Evolutionary conservation across 2,888 invertebrate species (phyloP).

Genomic region (Trimorus sp.): DNA sequence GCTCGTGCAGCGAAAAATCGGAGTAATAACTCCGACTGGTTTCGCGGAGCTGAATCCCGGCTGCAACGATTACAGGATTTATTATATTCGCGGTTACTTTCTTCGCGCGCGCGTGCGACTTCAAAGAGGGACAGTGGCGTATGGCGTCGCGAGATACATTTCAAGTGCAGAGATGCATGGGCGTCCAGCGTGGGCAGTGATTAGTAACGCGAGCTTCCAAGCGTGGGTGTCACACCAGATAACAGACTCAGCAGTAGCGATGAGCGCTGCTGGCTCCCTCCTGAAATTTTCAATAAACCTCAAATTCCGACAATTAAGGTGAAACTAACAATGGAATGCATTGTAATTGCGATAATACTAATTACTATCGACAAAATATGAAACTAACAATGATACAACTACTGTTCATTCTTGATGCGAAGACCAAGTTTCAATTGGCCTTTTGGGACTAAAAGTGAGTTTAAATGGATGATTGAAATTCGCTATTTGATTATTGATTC

Average conservation of each 20-base stretch:
- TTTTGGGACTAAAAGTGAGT: too few species aligned
- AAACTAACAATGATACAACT: too few species aligned
- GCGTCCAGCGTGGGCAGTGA: slow-evolving; percentile 62
- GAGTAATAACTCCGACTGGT: slow-evolving; percentile 48
- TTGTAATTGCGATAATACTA: too few species aligned
- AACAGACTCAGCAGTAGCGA: slow-evolving; percentile 47
- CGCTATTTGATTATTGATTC: too few species aligned
- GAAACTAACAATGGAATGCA: too few species aligned
- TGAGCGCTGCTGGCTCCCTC: background rate
- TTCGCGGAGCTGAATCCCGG: slow-evolving; percentile 24
- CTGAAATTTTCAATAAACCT: background rate
- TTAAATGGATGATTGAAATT: too few species aligned
- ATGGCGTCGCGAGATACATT: slow-evolving; percentile 38
- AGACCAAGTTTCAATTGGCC: too few species aligned
- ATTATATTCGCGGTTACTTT: slow-evolving; percentile 53
- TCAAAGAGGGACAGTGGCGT: slow-evolving; percentile 45
- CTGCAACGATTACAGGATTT: slow-evolving; percentile 51
- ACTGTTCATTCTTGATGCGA: too few species aligned
- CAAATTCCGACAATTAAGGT: too few species aligned
- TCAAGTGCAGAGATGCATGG: slow-evolving; percentile 36
- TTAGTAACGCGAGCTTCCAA: slow-evolving; percentile 64
- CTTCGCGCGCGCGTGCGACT: slow-evolving; percentile 53
- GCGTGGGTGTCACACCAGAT: slow-evolving; percentile 67
- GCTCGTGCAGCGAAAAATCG: slow-evolving; percentile 30
- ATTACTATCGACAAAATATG: too few species aligned